Base-by-base conservation (phyloP, 2,797 vertebrate genomes). In the Meriones psammophilus region DNA sequence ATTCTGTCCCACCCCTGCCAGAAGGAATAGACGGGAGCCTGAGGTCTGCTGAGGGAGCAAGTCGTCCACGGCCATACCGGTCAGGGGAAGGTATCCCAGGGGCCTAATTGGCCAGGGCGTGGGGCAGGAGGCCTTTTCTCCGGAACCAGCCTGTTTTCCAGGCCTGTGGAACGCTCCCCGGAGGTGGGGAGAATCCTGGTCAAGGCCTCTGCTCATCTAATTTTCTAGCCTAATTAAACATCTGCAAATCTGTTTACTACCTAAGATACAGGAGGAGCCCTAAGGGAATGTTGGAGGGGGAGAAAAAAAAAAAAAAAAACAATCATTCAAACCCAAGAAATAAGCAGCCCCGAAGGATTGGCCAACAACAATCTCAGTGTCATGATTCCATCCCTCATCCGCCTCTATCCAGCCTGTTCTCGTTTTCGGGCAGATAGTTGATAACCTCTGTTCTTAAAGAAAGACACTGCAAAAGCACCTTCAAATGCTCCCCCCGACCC, bases 161-260 rank as follows among this genome's bases (percentile, higher is more conserved):
- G 77, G 77, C 77, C 78, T 15, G 3, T 33, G 50, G 56, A 39
- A 20, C 60, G 33, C 36, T 94, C 95, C 77, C 56, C 22, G 54
- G 92, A 92, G 90, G 66, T 5, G 1, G 83, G 64, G 39, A 83
- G 88, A 77, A 76, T 87, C 54, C 69, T 96, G 88, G 91, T 96
- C 95, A 93, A 96, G 91, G 90, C 81, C 95, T 96, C 73, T 3
- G 50, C 71, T 76, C 81, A n/a, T 78, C 85, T 86, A 76, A 94
- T 97, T 97, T 95, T 84, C 74, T 84, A 96, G 71, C 89, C 96
- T 97, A 96, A 96, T 97, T 97, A 97, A 87, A 92, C 56, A 94
- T 90, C 92, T 96, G 88, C 69, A 89, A 92, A 96, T 96, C 94
- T 39, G 64, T 96, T 96, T 94, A 92, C 96, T 94, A 84, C 86